These are phyloP conservation scores for Drosophila diplacantha DNA, from an alignment of 2,888 invertebrate species.

Conservation along the genomic window DNA sequence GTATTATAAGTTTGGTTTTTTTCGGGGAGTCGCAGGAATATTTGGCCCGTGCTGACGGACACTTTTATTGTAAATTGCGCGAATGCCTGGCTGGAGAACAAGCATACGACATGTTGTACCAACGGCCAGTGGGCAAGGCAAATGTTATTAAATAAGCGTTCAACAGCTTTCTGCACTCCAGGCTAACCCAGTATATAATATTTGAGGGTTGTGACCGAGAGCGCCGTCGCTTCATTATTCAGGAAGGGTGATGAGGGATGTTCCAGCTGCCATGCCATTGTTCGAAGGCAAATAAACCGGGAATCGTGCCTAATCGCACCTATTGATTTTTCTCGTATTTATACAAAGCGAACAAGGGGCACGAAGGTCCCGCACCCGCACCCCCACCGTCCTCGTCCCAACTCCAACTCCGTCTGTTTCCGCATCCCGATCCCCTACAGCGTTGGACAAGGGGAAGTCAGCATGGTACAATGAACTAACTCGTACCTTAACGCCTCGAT, in stretches of 20 bases:
- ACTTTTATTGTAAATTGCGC: constrained; percentile 40
- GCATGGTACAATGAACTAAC: constrained; percentile 71
- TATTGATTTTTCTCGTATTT: constrained; percentile 71
- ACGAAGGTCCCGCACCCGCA: background rate
- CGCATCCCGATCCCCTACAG: background rate
- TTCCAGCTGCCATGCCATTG: constrained; percentile 37
- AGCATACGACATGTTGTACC: constrained; percentile 13
- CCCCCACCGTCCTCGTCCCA: background rate
- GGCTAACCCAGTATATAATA: background rate
- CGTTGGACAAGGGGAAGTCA: constrained; percentile 13
- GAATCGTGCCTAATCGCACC: constrained; percentile 73
- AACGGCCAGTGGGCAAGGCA: constrained; percentile 23
- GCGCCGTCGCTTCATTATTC: constrained; percentile 17
- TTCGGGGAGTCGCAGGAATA: constrained; percentile 44
- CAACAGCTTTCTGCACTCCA: constrained; percentile 24
- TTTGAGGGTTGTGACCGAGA: constrained; percentile 14
- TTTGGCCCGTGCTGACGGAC: constrained; percentile 37
- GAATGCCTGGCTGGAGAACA: constrained; percentile 17
- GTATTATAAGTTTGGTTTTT: constrained; percentile 40
- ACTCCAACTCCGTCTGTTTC: background rate
- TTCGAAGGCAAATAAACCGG: constrained; percentile 60
- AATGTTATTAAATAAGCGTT: constrained; percentile 48
- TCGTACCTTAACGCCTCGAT: constrained; percentile 73
- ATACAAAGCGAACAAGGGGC: constrained; percentile 48
- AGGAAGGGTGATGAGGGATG: constrained; percentile 20